These are phyloP conservation scores for Platycercus adscitus DNA, from an alignment of 2,113 vertebrate genomes.

Conservation along the genomic window DNA sequence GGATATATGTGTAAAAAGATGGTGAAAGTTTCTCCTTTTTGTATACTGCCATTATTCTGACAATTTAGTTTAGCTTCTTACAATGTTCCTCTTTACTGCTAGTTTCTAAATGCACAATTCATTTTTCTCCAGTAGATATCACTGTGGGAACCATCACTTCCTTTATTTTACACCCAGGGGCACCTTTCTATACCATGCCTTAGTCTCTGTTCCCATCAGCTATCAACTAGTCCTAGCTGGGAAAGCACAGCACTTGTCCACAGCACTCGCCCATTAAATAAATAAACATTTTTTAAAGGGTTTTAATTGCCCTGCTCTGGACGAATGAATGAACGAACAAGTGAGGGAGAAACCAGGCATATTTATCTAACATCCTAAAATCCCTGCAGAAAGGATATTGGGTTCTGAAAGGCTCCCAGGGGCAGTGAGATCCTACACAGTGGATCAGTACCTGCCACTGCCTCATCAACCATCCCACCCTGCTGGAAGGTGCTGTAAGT, in stretches of 20 bases:
- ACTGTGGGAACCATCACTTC: neutral
- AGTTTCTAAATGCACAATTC: neutral
- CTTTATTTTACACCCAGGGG: neutral
- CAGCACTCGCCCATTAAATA: neutral
- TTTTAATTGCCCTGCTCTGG: neutral
- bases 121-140: neutral
- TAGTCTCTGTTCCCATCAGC: neutral
- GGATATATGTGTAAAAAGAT: neutral
- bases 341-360: neutral
- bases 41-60: neutral
- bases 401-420: neutral
- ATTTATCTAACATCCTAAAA: neutral
- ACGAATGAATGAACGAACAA: neutral
- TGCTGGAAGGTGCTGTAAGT: neutral
- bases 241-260: neutral
- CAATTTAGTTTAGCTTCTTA: neutral
- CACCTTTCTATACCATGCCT: neutral
- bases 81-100: neutral
- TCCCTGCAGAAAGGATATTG: neutral
- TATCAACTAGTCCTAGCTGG: neutral
- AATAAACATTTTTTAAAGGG: neutral
- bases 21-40: neutral
- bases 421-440: fast-evolving
- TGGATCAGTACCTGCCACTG: neutral
- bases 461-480: neutral